These are phyloP conservation scores for Eremophila alpestris DNA, from an alignment of 2,797 vertebrate genomes.

Conservation along the genomic window DNA sequence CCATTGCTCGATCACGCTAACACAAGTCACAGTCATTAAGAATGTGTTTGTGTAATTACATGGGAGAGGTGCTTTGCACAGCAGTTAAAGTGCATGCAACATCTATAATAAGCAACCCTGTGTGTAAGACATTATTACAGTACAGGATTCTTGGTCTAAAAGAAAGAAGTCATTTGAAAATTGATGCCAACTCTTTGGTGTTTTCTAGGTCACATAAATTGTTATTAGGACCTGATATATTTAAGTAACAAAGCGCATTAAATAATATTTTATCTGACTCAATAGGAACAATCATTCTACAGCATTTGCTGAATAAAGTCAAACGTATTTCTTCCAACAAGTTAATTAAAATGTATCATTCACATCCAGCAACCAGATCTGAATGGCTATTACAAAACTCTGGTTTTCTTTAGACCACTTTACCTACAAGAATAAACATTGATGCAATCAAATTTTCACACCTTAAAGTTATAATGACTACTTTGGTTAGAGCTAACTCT, in stretches of 20 bases:
- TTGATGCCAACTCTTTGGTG: conserved; percentile 27
- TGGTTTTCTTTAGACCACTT: background rate
- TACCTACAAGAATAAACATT: background rate
- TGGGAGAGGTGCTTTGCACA: conserved; percentile 67
- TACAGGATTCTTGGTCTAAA: conserved; percentile 36
- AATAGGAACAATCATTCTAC: conserved; percentile 8
- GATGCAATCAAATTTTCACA: background rate
- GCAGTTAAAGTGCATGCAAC: conserved; percentile 59
- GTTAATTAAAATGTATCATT: background rate
- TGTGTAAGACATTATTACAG: conserved; percentile 52
- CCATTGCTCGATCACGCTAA: conserved; percentile 63
- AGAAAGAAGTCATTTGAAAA: conserved; percentile 54
- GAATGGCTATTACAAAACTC: background rate
- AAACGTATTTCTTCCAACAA: background rate
- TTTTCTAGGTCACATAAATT: conserved; percentile 63
- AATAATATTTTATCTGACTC: conserved; percentile 29
- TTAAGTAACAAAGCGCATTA: conserved; percentile 36
- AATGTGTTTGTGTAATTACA: conserved; percentile 68
- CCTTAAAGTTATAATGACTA: background rate
- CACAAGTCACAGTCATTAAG: conserved; percentile 60
- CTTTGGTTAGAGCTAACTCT: background rate
- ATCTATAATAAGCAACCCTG: conserved; percentile 57
- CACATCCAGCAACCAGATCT: background rate
- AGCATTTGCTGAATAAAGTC: conserved; percentile 14
- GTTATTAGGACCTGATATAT: conserved; percentile 23